Base-by-base conservation (phyloP, 2,797 vertebrate genomes). In the Schizopygopsis pylzovi region DNA sequence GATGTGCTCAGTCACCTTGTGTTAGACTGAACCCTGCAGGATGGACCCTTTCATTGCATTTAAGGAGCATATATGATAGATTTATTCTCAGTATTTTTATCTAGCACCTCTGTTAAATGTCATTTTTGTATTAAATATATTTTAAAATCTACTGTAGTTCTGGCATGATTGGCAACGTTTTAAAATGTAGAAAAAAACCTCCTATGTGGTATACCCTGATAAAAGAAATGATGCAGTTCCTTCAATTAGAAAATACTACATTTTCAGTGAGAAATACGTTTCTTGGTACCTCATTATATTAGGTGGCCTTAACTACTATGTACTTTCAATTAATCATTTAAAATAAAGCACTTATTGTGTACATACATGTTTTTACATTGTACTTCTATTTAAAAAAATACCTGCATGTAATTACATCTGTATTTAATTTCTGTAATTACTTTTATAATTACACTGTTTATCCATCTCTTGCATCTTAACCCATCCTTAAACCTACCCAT, bases 21-120 rank as follows among this genome's bases (percentile, higher is more conserved):
- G 43, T 75, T 79, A 84, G 43, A 90, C 33, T 82, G 87, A 82
- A 75, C 78, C 75, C 89, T 89, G 52, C 79, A 76, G 87, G 81
- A 43, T 16, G 47, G 3, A 86, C 16, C 4, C 18, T 16, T 45
- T 3, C 59, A 81, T 54, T 83, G 71, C 87, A 85, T 20, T n/a
- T 52, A 20, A 52, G 33, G 39, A n/a, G 22, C 12, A 49, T 33
- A 56, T 10, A 47, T 77, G 37, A 9, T 45, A 10, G 18, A 10
- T n/a, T 82, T 33, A 79, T 72, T 25, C 22, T 9, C 41, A 13
- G 6, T 49, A 37, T 49, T 67, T 47, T 47, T 10, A 67, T 28
- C 16, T 16, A 45, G 41, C 12, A 18, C 13, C 39, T 79, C 1
- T 41, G 4, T 61, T 18, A 33, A 54, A 22, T 8, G 3, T 4